Conservation (phyloP, 2,797 vertebrate genomes). For the Heterohyrax brucei region DNA sequence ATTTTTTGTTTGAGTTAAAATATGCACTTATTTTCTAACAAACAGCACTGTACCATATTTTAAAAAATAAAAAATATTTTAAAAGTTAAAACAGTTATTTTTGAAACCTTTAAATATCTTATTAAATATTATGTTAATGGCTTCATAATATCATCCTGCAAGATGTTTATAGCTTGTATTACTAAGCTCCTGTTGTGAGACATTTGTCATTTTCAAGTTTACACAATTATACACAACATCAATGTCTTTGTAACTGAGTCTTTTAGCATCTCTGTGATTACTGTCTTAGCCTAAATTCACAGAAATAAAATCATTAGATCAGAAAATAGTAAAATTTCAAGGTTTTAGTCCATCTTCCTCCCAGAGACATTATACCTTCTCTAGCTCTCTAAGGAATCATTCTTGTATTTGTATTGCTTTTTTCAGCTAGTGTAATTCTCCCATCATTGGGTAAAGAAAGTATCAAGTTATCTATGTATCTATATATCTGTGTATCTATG, state of each 20-base stretch:
- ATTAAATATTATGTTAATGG: background rate
- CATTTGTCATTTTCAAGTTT: conserved; percentile 55
- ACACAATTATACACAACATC: conserved; percentile 17
- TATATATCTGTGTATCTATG: background rate
- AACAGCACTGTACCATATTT: conserved; percentile 19
- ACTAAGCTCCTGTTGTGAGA: background rate
- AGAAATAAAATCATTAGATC: conserved; percentile 50
- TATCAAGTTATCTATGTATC: background rate
- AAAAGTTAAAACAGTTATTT: conserved; percentile 61
- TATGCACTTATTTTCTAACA: conserved; percentile 39
- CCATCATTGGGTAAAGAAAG: background rate
- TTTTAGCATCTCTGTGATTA: conserved; percentile 33
- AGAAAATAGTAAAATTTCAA: conserved; percentile 28
- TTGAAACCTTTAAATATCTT: conserved; percentile 66
- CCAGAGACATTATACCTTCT: background rate
- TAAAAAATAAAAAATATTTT: conserved; percentile 25
- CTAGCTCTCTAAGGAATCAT: background rate
- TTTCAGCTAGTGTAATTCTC: background rate
- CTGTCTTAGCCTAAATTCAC: conserved; percentile 26
- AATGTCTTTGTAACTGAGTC: conserved; percentile 51
- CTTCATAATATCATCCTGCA: background rate
- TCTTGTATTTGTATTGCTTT: conserved; percentile 69
- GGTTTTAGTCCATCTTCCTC: conserved; percentile 51
- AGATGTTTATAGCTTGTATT: conserved; percentile 47
- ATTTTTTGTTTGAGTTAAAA: conserved; percentile 49